These are phyloP conservation scores for Apteryx owenii DNA, from an alignment of 2,113 vertebrate genomes.

Conservation along the genomic window DNA sequence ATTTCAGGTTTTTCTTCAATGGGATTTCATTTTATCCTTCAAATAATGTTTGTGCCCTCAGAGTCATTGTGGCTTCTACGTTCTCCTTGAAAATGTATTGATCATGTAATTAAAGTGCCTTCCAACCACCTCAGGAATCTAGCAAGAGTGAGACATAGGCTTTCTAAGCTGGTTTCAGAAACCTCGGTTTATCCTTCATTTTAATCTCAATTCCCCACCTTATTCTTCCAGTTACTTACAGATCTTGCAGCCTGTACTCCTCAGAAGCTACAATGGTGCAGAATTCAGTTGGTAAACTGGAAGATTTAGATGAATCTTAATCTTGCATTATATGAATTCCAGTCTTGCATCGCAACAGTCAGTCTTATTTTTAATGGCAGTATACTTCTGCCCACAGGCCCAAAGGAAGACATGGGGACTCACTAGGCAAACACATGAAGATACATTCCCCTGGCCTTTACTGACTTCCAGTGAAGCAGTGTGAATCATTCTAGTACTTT, in stretches of 20 bases:
- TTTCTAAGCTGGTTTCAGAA: conserved; percentile 21
- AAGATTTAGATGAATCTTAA: not conserved
- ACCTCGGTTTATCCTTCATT: conserved; percentile 12
- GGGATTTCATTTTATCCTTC: conserved; percentile 33
- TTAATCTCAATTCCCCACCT: not conserved
- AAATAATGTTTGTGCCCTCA: conserved; percentile 47
- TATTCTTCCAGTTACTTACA: not conserved
- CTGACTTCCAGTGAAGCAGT: conserved; percentile 8
- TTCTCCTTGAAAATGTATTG: conserved; percentile 59
- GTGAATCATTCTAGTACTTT: conserved; percentile 19
- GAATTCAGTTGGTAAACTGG: not conserved
- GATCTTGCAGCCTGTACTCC: not conserved
- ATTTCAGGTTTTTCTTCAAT: conserved; percentile 7
- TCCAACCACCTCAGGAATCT: conserved; percentile 5
- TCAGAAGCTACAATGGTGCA: not conserved
- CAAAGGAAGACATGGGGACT: not conserved
- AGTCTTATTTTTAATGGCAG: not conserved
- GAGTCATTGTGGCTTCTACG: conserved; percentile 42
- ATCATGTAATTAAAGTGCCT: conserved; percentile 64
- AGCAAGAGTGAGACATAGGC: conserved; percentile 6
- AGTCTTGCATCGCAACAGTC: not conserved
- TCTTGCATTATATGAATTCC: not conserved
- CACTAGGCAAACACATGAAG: not conserved
- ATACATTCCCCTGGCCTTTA: not conserved
- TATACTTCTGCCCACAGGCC: not conserved